Evolutionary conservation across 1,140 invertebrate species (phyloP).

Genomic region (Nasonia giraulti): DNA sequence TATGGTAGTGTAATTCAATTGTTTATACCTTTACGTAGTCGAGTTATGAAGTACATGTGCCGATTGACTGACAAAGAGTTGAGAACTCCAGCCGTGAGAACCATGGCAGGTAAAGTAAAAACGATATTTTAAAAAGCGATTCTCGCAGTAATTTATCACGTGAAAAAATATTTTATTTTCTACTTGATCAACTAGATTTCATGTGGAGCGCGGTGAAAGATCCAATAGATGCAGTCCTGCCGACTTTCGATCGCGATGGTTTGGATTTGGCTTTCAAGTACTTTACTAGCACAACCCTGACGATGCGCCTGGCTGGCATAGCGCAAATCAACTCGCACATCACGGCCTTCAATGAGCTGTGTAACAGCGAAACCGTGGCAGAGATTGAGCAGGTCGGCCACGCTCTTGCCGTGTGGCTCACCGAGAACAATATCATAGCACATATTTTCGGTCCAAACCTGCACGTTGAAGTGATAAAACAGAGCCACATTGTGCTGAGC

Average conservation of each 20-base stretch:
- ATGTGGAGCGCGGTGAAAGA: conserved; percentile 96
- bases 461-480: conserved; percentile 96
- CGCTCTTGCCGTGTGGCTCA: conserved; percentile 90
- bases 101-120: conserved; percentile 84
- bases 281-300: conserved; percentile 93
- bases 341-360: conserved; percentile 91
- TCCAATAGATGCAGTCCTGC: conserved; percentile 87
- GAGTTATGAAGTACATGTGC: conserved; percentile 94
- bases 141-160: too few species aligned
- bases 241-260: conserved; percentile 90
- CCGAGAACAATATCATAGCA: conserved; percentile 93
- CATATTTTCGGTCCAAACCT: conserved; percentile 97
- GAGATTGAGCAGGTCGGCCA: conserved; percentile 90
- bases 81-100: conserved; percentile 87
- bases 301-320: conserved; percentile 92
- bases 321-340: conserved; percentile 97
- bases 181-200: conserved; percentile 78
- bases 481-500: conserved; percentile 93
- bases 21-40: conserved; percentile 88
- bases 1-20: conserved; percentile 90
- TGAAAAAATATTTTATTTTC: too few species aligned
- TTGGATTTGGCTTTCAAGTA: conserved; percentile 95
- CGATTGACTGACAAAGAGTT: conserved; percentile 93
- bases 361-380: conserved; percentile 88
- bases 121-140: neutral